Evolutionary conservation across 2,797 vertebrate genomes (phyloP).

Genomic region (Cirrhinus mrigala): DNA sequence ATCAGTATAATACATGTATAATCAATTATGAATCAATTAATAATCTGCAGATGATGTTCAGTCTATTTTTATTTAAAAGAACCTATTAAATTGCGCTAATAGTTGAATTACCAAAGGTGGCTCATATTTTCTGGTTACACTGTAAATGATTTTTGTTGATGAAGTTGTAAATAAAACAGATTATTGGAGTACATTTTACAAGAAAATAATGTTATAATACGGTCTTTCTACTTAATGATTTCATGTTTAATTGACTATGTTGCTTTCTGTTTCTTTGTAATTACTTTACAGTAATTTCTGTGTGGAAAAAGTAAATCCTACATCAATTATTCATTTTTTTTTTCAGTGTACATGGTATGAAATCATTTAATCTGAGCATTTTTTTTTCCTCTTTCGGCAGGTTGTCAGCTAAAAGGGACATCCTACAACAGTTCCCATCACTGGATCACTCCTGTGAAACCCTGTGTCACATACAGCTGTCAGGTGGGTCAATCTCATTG

Average conservation of each 20-base stretch:
- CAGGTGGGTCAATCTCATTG: constrained; percentile 83
- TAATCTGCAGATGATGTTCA: background rate
- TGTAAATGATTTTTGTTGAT: background rate
- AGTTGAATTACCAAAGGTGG: background rate
- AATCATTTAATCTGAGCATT: background rate
- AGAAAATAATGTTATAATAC: background rate
- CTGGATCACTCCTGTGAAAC: constrained; percentile 86
- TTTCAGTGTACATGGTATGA: background rate
- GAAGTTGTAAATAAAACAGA: background rate
- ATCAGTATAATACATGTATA: background rate
- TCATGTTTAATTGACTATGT: background rate
- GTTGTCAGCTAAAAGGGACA: constrained; percentile 87
- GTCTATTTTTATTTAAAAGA: background rate
- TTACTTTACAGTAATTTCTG: background rate
- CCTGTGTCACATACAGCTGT: constrained; percentile 87
- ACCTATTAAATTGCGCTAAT: background rate
- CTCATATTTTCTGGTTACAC: background rate
- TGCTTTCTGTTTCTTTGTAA: background rate
- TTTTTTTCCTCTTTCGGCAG: constrained; percentile 72
- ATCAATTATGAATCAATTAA: background rate
- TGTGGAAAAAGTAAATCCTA: background rate
- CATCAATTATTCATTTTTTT: background rate
- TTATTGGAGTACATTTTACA: background rate
- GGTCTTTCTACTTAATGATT: background rate
- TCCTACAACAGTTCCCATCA: constrained; percentile 91